Base-by-base conservation (phyloP, 2,888 invertebrate species). In the Cephus rjabovi region DNA sequence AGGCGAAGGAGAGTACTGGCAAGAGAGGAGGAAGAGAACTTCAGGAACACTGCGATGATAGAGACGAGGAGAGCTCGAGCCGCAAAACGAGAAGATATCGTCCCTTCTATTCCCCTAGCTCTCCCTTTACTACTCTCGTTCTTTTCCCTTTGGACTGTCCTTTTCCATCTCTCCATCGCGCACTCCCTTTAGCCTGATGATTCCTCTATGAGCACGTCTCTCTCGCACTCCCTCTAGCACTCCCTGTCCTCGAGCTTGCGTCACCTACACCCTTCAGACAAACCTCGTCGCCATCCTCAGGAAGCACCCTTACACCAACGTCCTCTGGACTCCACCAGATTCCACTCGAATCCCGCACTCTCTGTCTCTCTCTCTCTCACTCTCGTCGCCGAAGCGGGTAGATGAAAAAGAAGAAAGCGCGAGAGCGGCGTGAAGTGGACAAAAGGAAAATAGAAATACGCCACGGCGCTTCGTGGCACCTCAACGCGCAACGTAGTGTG, bases 361-460 rank as follows among this genome's bases (percentile, higher is more conserved):
- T 77, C 75, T 76, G 79, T 80, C 77, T 75, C 77, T 77, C 76
- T 80, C 11, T 77, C 75, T 76, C 79, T 80, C 77, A 74, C 77
- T 77, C 76, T 80, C 77, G 77, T 80, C 30, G 33, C 4, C 12
- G 37, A 69, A 31, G 73, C 73, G 56, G 69, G 34, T 75, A 23
- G 69, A 40, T 15, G 56, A 76, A 23, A 23, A 56, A 56, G 40
- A 33, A 15, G 74, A 30, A 74, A 33, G 74, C 34, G 30, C 34
- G 79, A 79, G 81, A 82, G 81, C 81, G 82, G 80, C 83, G 83
- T 81, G 82, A 84, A 88, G 86, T 87, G 86, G 83, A 87, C 87
- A 79, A 80, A 83, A 86, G 87, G 88, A 86, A 88, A 88, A 88
- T 87, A 88, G 87, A 88, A 88, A 87, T 86, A 86, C 81, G 84